Percentiles rank a stretch among this genome's conserved stretches.
These are phyloP conservation scores for Acipenser transmontanus DNA, from an alignment of 2,797 vertebrate genomes.

Conservation along the genomic window DNA sequence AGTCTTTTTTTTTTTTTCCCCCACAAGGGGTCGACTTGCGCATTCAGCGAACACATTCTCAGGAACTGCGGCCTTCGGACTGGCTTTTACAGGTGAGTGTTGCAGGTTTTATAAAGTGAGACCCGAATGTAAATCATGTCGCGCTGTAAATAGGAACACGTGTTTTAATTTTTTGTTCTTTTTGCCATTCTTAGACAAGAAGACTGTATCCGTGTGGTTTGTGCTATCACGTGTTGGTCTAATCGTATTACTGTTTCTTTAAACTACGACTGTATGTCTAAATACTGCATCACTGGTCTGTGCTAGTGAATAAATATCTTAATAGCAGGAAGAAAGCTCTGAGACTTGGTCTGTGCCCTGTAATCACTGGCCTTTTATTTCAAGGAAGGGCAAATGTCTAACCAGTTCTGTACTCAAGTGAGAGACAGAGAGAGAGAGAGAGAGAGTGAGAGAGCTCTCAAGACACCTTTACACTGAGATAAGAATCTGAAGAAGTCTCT, in stretches of 20 bases:
- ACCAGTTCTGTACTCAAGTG: too few relatives aligned
- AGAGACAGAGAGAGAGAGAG: too few relatives aligned
- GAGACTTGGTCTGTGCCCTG: too few relatives aligned
- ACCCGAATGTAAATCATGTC: not conserved
- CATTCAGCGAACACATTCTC: conserved; percentile 86
- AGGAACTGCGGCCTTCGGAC: conserved; percentile 82
- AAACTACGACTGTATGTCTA: not conserved
- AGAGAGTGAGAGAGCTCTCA: too few relatives aligned
- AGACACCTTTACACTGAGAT: too few relatives aligned
- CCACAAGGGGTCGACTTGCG: conserved; percentile 82
- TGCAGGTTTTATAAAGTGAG: not conserved
- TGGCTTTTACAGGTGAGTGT: conserved; percentile 84
- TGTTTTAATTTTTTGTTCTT: not conserved
- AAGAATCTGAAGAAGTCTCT: too few relatives aligned
- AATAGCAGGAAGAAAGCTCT: too few relatives aligned
- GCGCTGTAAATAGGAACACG: not conserved
- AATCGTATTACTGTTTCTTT: not conserved
- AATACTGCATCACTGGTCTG: too few relatives aligned
- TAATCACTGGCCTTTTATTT: too few relatives aligned
- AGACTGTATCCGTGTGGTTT: not conserved
- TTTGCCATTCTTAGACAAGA: not conserved
- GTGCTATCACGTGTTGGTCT: not conserved
- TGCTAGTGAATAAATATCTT: too few relatives aligned
- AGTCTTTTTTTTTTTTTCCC: not conserved
- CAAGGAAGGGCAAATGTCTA: too few relatives aligned